A percentile compares a stretch with the other conserved stretches of the same genome.
These are phyloP conservation scores for Mesorhabditis spiculigera DNA, from an alignment of 2,888 invertebrate species.

Conservation along the genomic window DNA sequence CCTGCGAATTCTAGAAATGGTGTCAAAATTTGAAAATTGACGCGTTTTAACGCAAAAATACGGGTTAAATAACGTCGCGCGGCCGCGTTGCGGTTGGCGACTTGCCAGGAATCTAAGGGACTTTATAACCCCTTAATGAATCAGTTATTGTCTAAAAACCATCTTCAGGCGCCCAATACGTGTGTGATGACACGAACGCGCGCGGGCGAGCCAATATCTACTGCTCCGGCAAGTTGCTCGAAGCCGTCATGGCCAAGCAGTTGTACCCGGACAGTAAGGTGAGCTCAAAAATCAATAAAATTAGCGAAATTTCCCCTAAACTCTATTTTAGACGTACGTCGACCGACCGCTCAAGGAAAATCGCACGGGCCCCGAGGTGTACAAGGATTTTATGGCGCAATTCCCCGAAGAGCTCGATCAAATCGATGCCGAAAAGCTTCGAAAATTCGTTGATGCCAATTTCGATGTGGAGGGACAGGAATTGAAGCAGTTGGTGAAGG, in stretches of 20 bases:
- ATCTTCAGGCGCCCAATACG: constrained; percentile 15
- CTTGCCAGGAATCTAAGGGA: no score
- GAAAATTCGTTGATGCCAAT: constrained; percentile 45
- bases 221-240: constrained; percentile 50
- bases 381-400: constrained; percentile 7
- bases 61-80: no score
- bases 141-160: no score
- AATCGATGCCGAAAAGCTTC: constrained; percentile 32
- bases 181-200: constrained; percentile 34
- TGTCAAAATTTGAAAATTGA: no score
- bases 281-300: background rate
- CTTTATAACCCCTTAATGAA: no score
- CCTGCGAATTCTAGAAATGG: no score
- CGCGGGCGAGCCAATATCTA: constrained; percentile 44
- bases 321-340: constrained; percentile 26
- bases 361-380: constrained; percentile 17
- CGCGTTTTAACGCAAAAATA: no score
- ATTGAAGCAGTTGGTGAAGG: constrained; percentile 23
- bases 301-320: background rate
- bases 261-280: constrained; percentile 37
- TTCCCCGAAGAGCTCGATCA: constrained; percentile 34
- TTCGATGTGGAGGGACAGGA: constrained; percentile 50
- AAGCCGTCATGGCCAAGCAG: constrained; percentile 45
- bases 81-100: no score
- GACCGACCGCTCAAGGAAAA: constrained; percentile 39